phyloP scores from a whole-genome alignment of 2,113 vertebrate species.

The Hypocryptadius cinnamomeus region DNA sequence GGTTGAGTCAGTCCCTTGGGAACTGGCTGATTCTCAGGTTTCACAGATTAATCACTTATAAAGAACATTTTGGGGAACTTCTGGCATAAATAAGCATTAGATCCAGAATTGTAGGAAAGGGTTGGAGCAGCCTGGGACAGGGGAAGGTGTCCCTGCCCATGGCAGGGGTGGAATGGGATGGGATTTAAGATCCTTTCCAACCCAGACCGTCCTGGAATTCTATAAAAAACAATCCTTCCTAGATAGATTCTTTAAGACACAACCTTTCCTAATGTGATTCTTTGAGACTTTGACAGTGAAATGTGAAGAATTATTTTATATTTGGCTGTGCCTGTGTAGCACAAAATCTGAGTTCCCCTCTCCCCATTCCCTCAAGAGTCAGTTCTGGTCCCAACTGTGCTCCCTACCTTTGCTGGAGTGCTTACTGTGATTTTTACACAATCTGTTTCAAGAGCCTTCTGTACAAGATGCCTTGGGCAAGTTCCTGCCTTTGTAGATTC shows the following conservation, averaged over 20 bases:
- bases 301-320: neutral
- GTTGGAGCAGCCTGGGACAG: neutral
- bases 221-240: neutral
- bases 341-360: neutral
- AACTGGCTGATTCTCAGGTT: neutral
- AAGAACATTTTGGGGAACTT: neutral
- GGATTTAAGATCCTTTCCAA: neutral
- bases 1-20: neutral
- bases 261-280: neutral
- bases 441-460: constrained; percentile 59
- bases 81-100: neutral
- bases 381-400: constrained; percentile 26
- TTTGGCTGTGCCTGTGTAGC: neutral
- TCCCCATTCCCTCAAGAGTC: neutral
- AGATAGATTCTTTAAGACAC: neutral
- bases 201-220: neutral
- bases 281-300: neutral
- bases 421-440: constrained; percentile 41
- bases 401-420: constrained; percentile 43
- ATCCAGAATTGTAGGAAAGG: neutral
- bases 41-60: neutral
- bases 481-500: constrained; percentile 58
- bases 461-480: constrained; percentile 52
- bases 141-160: neutral
- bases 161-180: neutral